Conservation (phyloP, 2,797 vertebrate genomes). For the Gymnothorax javanicus region DNA sequence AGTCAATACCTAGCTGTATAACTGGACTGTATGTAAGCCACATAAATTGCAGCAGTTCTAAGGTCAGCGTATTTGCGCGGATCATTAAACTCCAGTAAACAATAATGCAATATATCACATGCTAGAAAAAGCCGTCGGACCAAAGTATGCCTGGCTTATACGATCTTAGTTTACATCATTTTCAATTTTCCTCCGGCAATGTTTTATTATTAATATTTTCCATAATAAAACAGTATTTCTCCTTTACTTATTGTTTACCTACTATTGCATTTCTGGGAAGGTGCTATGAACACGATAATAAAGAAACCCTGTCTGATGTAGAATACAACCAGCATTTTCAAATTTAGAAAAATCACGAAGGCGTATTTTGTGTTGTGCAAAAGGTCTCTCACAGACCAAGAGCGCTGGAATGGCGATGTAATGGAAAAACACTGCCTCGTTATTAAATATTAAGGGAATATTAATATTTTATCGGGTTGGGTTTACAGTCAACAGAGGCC, state of each 20-base stretch:
- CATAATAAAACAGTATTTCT: neutral
- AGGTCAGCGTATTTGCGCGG: neutral
- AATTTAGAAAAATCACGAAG: neutral
- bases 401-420: neutral
- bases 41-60: neutral
- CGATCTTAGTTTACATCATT: neutral
- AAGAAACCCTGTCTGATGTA: neutral
- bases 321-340: neutral
- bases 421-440: neutral
- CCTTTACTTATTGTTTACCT: neutral
- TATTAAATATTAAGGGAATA: constrained; percentile 2
- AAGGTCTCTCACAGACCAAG: neutral
- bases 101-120: neutral
- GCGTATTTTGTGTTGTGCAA: neutral
- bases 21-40: neutral
- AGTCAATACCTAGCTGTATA: neutral
- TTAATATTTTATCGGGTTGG: neutral
- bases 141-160: neutral
- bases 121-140: neutral
- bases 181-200: neutral
- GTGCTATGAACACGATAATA: neutral
- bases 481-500: neutral
- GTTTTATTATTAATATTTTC: neutral
- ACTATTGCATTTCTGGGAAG: neutral
- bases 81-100: neutral